phyloP scores from a whole-genome alignment of 2,113 vertebrate species.

The Phoenicopterus ruber region DNA sequence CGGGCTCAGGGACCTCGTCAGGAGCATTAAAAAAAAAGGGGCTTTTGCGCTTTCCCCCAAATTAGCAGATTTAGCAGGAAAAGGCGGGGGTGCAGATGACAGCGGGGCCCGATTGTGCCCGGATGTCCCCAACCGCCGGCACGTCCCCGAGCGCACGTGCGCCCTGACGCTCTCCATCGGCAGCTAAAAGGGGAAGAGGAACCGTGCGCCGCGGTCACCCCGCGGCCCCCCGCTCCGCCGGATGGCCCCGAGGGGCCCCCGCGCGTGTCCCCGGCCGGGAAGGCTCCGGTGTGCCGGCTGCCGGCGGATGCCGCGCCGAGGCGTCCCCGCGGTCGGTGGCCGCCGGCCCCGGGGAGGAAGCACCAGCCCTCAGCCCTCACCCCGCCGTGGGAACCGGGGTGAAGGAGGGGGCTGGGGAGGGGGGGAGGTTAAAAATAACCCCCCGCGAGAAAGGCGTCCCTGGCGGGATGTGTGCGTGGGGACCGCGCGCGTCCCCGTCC shows the following conservation, averaged over 20 bases:
- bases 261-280: fast-evolving
- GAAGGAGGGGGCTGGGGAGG: no score
- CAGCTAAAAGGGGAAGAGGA: background rate
- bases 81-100: background rate
- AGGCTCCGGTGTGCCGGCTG: background rate
- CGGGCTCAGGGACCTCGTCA: fast-evolving
- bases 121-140: background rate
- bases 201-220: background rate
- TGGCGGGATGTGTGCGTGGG: fast-evolving
- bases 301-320: background rate
- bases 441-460: fast-evolving
- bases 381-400: background rate
- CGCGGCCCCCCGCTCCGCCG: background rate
- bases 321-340: background rate
- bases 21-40: background rate
- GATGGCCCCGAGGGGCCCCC: no score
- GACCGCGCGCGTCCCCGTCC: fast-evolving
- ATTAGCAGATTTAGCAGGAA: background rate
- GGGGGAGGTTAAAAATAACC: background rate
- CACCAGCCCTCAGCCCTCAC: background rate
- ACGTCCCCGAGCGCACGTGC: background rate
- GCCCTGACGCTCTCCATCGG: fast-evolving
- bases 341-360: background rate
- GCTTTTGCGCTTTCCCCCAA: background rate
- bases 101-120: background rate